Evolutionary conservation across 2,797 vertebrate genomes (phyloP), one percentile per base, ranked within the genome.

Genomic region (Glossophaga mutica): DNA sequence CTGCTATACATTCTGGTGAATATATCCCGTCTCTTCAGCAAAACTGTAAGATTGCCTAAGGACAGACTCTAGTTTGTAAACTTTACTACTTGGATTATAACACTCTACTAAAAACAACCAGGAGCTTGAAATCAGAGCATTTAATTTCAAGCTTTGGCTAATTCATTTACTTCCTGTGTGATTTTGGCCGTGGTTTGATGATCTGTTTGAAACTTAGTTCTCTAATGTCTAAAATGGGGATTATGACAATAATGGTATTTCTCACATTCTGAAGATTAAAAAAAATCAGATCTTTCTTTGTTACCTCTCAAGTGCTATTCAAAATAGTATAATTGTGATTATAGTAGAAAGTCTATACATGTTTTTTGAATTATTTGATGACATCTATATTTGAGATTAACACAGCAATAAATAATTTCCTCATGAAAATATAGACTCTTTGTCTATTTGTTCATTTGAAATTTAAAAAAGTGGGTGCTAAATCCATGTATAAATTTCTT

Each of bases 401-500:
- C 0, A 78, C 15, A 90, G 39, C 55, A 88, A 67, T 39, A 90
- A 50, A 73, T 77, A 91, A 77, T 42, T 89, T 70, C 50, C 18
- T 90, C 95, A 46, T 11, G 78, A 82, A 97, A 88, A 83, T 74
- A 82, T 34, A 93, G 37, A 22, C 1, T 73, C 4, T 91, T 68
- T 88, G 34, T 39, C 5, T 90, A 65, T 65, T 90, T 94, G 4
- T 77, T 78, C 37, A 77, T n/a, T 48, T 73, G 68, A 79, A 95
- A 93, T 67, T 83, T 0, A 65, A 46, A 57, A 46, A 57, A 76
- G 16, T 82, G 7, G 16, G 11, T 48, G n/a, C 39, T 79, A 94
- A 92, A 65, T 83, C 2, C 11, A 79, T 68, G 32, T 82, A n/a
- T 94, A 42, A 78, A 87, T 71, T 90, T 93, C 52, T 84, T 91